Evolutionary conservation across 2,797 vertebrate species (phyloP), one percentile per base, ranked within the genome.

Genomic region (Chaunax sp.): DNA sequence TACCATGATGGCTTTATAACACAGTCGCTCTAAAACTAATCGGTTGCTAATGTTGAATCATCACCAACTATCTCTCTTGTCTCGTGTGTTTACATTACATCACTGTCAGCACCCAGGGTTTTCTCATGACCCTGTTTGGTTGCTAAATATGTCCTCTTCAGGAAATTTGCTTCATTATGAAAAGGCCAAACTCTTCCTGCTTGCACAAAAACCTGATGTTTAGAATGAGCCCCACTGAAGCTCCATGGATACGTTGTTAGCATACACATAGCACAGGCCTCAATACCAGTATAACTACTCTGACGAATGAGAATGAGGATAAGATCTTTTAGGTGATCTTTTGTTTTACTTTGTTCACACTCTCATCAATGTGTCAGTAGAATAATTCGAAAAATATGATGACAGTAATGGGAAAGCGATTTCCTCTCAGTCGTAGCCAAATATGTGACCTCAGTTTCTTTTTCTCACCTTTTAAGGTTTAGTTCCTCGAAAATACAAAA

Each of bases 391-490:
- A 22, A 7, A 59, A 62, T 13, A 28, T 6, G 1, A 13, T 47
- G 41, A 63, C 4, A 61, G 18, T 82, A 86, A 56, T 59, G 18
- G 70, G 65, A 85, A 89, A 69, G 1, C 1, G 2, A 0, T 41
- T 62, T 78, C 40, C 26, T 55, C 0, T 5, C 12, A 5, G 12
- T 11, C 33, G 9, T 1, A 43, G 12, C 1, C 3, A 37, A 23
- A 51, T 18, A 11, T 43, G 38, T 77, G 60, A 71, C 45, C 46
- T 80, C n/a, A n/a, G n/a, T n/a, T n/a, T n/a, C n/a, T n/a, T n/a
- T n/a, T n/a, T n/a, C n/a, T n/a, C n/a, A n/a, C n/a, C n/a, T n/a
- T n/a, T n/a, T n/a, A n/a, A n/a, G n/a, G n/a, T n/a, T n/a, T 81
- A 41, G 43, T 88, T 87, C 74, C 51, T 77, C 8, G 14, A 75